These are phyloP conservation scores for Drosophila murphyi DNA, from an alignment of 1,140 invertebrate species.

Conservation along the genomic window DNA sequence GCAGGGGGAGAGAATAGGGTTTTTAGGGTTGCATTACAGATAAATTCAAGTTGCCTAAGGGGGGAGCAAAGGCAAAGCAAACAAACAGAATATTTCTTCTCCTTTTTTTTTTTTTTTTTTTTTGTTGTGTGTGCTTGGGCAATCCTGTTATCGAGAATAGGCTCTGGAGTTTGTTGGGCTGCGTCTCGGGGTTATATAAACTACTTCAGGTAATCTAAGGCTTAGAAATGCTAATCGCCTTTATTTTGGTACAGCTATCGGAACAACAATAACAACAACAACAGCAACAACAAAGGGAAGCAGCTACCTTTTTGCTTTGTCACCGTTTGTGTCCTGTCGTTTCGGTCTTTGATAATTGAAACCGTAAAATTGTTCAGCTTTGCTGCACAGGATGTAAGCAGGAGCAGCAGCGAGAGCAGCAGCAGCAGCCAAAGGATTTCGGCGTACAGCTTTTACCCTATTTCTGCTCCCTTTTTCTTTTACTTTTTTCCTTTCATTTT, in stretches of 20 bases:
- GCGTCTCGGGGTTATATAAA: conserved; percentile 61
- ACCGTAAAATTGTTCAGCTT: conserved; percentile 74
- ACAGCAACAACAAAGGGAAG: conserved; percentile 1
- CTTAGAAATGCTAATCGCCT: conserved; percentile 82
- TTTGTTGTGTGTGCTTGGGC: not conserved
- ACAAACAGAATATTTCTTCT: conserved; percentile 19
- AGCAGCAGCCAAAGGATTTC: conserved; percentile 59
- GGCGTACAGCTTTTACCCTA: conserved; percentile 17
- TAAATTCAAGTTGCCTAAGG: conserved; percentile 8
- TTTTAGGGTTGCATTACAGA: conserved; percentile 42
- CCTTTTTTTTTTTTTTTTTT: not conserved
- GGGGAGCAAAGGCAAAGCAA: conserved; percentile 27
- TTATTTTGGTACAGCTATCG: conserved; percentile 60
- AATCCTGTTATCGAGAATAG: conserved; percentile 74
- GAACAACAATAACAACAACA: conserved; percentile 33
- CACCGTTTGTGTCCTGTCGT: conserved; percentile 56
- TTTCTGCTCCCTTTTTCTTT: conserved; percentile 14
- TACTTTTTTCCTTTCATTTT: conserved; percentile 6
- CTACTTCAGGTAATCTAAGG: conserved; percentile 83
- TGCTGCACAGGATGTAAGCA: conserved; percentile 56
- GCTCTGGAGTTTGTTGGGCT: conserved; percentile 5
- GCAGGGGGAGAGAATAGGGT: not conserved
- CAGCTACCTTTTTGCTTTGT: conserved; percentile 75
- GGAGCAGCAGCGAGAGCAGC: not conserved
- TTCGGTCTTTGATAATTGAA: conserved; percentile 76